A percentile compares a stretch with the other conserved stretches of the same genome.
phyloP scores from a whole-genome alignment of 2,797 vertebrate genomes.

The Halcyon smyrnensis region DNA sequence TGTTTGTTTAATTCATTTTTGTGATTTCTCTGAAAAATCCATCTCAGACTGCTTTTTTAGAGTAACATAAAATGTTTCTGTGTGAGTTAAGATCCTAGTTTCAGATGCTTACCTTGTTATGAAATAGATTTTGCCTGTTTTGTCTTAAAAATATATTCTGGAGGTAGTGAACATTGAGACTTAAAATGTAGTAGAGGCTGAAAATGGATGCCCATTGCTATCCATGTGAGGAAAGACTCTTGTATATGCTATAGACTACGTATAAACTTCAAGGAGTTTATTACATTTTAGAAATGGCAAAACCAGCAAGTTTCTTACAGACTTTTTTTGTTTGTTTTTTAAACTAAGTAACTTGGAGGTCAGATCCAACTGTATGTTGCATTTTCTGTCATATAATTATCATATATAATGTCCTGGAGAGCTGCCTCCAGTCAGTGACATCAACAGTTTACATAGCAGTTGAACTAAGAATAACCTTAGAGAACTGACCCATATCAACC shows the following conservation, averaged over 20 bases:
- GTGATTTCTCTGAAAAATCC: neutral
- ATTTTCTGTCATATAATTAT: slow-evolving; percentile 62
- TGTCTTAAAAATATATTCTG: slow-evolving; percentile 32
- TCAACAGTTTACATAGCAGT: slow-evolving; percentile 54
- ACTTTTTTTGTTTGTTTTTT: neutral
- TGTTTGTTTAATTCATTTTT: neutral
- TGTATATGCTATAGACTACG: neutral
- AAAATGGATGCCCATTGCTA: neutral
- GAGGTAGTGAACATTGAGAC: neutral
- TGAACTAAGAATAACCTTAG: slow-evolving; percentile 71
- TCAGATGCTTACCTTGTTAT: neutral
- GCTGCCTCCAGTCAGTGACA: slow-evolving; percentile 41
- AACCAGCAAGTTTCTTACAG: neutral
- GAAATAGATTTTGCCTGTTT: neutral
- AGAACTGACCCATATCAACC: slow-evolving; percentile 39
- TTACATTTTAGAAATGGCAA: neutral
- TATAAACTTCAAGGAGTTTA: neutral
- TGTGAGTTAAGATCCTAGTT: neutral
- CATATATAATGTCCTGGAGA: slow-evolving; percentile 33
- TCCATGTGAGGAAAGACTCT: neutral
- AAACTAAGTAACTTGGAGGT: slow-evolving; percentile 13
- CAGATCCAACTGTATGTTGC: slow-evolving; percentile 14
- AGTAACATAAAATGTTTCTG: neutral
- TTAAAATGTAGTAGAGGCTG: neutral
- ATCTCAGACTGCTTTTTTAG: neutral